Evolutionary conservation across 2,113 vertebrate genomes (phyloP).

Genomic region (Tragelaphus imberbis): DNA sequence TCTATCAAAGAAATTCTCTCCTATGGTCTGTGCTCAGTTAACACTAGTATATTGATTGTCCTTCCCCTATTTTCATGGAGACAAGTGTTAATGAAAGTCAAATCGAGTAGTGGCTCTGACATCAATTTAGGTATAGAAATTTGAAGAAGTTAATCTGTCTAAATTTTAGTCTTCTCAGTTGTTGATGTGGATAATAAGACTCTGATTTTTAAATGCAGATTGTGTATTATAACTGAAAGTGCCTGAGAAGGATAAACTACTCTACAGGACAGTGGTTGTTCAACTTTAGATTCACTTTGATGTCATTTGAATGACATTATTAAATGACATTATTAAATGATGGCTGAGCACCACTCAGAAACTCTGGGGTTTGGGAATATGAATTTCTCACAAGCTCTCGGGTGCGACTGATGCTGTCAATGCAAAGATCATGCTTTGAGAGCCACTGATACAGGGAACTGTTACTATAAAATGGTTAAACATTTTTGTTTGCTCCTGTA

Average conservation of each 20-base stretch:
- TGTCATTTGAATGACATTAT: not conserved
- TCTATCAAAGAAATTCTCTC: not conserved
- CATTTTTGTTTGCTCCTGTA: not conserved
- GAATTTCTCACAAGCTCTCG: not conserved
- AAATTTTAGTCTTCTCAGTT: not conserved
- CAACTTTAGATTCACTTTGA: not conserved
- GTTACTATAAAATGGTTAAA: not conserved
- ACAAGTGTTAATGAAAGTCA: not conserved
- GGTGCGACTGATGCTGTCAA: not conserved
- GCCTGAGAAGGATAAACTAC: not conserved
- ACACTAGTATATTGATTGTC: not conserved
- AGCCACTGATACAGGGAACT: not conserved
- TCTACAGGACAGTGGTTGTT: not conserved
- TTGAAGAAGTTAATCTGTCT: not conserved
- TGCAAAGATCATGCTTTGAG: not conserved
- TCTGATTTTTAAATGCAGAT: not conserved
- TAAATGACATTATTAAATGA: not conserved
- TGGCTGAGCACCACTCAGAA: not conserved
- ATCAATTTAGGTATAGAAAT: not conserved
- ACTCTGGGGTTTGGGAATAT: not conserved
- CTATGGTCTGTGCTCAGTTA: not conserved
- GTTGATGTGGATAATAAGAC: not conserved
- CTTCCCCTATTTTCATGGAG: not conserved
- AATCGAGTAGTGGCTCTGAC: not conserved
- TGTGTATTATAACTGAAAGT: not conserved